Evolutionary conservation across 2,113 vertebrate species (phyloP).

Genomic region (Zapus hudsonius): DNA sequence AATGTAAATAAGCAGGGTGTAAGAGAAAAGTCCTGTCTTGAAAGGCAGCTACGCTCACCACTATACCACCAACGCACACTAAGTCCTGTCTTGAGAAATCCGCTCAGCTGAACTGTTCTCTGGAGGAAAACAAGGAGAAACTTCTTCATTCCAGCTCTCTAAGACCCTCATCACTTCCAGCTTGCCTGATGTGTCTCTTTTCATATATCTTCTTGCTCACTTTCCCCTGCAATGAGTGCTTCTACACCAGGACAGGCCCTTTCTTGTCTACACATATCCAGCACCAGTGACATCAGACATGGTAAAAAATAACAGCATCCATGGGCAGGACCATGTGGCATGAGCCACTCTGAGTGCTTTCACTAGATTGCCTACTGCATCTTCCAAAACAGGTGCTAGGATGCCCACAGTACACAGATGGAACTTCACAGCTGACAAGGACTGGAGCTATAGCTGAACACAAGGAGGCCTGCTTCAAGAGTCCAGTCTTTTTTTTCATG

Average conservation of each 20-base stretch:
- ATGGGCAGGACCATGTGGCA: too few relatives aligned
- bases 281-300: not conserved
- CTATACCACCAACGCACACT: too few relatives aligned
- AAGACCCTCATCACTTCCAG: fast-evolving
- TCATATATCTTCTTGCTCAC: fast-evolving
- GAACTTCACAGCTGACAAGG: not conserved
- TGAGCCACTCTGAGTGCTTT: not conserved
- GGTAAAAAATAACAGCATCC: not conserved
- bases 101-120: not conserved
- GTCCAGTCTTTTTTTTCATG: not conserved
- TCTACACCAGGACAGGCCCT: not conserved
- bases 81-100: not conserved
- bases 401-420: not conserved
- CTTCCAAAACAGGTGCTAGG: too few relatives aligned
- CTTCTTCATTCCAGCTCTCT: not conserved
- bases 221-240: not conserved
- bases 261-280: fast-evolving
- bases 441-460: not conserved
- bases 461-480: not conserved
- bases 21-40: not conserved
- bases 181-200: not conserved
- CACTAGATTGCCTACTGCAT: not conserved
- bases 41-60: too few relatives aligned
- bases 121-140: not conserved
- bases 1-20: not conserved